phyloP scores from a whole-genome alignment of 2,797 vertebrate species.

The Lateolabrax maculatus region DNA sequence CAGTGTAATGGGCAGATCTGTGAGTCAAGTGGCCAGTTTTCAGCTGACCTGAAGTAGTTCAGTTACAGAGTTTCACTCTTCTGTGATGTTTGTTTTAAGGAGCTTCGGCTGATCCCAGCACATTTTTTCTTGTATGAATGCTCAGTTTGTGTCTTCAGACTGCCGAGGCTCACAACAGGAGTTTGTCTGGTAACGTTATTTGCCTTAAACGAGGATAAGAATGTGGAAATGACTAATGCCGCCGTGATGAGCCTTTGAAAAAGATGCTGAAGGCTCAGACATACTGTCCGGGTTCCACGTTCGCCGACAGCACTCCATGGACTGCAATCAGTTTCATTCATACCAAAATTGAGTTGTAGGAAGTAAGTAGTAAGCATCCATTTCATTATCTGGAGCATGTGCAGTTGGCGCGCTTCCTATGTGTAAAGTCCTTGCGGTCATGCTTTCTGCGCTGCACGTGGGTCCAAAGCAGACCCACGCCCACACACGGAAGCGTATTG shows the following conservation, averaged over 20 bases:
- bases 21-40: conserved; percentile 25
- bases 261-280: background rate
- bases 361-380: too few species aligned
- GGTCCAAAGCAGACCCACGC: too few species aligned
- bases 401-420: too few species aligned
- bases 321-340: too few species aligned
- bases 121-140: conserved; percentile 65
- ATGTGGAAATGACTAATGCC: conserved; percentile 35
- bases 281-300: too few species aligned
- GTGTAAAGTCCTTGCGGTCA: too few species aligned
- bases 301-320: too few species aligned
- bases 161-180: conserved; percentile 17
- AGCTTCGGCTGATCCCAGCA: conserved; percentile 44
- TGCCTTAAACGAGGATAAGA: conserved; percentile 39
- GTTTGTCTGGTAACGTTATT: conserved; percentile 31
- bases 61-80: conserved; percentile 51
- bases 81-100: conserved; percentile 66
- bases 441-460: too few species aligned
- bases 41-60: conserved; percentile 29
- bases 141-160: conserved; percentile 51
- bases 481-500: too few species aligned
- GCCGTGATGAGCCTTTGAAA: conserved; percentile 20
- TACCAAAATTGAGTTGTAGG: too few species aligned
- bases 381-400: too few species aligned
- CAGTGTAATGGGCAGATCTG: background rate